These are phyloP conservation scores for Scotopteryx bipunctaria DNA, from an alignment of 2,888 invertebrate genomes.

Conservation along the genomic window DNA sequence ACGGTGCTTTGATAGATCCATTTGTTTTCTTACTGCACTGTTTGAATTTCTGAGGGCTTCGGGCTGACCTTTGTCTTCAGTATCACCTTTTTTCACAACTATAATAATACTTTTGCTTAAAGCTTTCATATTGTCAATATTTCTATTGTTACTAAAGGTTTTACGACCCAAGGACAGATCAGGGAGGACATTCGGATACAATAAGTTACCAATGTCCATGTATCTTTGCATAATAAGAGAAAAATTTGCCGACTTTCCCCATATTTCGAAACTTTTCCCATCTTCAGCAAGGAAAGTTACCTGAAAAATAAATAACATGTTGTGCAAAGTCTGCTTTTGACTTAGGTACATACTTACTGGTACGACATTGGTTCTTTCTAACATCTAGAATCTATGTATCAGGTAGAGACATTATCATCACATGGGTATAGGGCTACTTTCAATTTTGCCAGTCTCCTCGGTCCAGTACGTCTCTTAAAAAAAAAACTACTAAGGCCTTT, in stretches of 20 bases:
- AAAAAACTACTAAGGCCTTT: too few relatives aligned
- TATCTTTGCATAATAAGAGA: background rate
- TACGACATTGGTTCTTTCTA: too few relatives aligned
- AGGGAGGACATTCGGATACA: background rate
- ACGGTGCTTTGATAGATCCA: background rate
- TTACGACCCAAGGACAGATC: conserved; percentile 1
- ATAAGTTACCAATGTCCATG: background rate
- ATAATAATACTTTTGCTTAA: conserved; percentile 5
- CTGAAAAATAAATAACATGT: conserved; percentile 1
- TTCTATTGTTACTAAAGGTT: background rate
- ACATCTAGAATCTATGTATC: too few relatives aligned
- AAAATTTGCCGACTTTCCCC: background rate
- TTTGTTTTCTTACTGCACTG: background rate
- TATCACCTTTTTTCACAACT: background rate
- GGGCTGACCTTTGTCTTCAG: background rate
- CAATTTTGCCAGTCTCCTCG: too few relatives aligned
- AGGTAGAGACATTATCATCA: too few relatives aligned
- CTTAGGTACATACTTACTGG: too few relatives aligned
- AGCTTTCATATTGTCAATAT: too few relatives aligned
- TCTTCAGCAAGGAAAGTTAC: background rate
- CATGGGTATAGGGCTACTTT: too few relatives aligned
- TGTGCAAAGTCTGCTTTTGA: too few relatives aligned
- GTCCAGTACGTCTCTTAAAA: too few relatives aligned
- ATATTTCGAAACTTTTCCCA: background rate
- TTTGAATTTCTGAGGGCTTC: too few relatives aligned